phyloP scores from a whole-genome alignment of 2,797 vertebrate species.

The Sibirionetta formosa region DNA sequence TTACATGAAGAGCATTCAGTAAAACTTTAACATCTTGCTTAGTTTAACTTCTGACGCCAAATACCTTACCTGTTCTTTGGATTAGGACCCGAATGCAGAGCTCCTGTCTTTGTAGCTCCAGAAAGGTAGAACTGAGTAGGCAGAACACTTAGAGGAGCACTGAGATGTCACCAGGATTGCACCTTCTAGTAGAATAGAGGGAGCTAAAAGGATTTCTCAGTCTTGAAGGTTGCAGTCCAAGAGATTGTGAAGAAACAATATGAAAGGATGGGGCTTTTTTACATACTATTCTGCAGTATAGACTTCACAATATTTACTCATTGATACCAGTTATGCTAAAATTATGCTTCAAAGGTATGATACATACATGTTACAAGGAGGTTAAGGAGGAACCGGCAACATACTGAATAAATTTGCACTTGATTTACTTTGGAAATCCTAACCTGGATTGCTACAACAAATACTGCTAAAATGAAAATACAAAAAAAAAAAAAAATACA shows the following conservation, averaged over 20 bases:
- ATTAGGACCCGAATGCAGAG: not conserved
- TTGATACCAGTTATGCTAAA: not conserved
- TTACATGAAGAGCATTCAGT: not conserved
- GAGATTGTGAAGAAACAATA: not conserved
- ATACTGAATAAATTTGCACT: not conserved
- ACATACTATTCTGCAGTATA: not conserved
- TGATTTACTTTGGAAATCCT: not conserved
- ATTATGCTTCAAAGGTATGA: not conserved
- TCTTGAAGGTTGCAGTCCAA: not conserved
- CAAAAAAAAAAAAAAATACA: too few relatives aligned
- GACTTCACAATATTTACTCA: not conserved
- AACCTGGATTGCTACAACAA: not conserved
- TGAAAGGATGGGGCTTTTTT: not conserved
- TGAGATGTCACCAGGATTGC: not conserved
- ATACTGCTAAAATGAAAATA: not conserved
- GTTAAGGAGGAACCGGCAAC: not conserved
- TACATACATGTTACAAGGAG: not conserved
- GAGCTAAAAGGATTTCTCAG: not conserved
- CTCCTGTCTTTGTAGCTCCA: not conserved
- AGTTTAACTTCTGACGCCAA: not conserved
- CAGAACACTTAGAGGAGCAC: not conserved
- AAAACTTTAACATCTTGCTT: not conserved
- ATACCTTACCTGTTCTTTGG: not conserved
- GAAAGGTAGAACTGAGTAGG: not conserved
- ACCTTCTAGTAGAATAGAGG: not conserved